Conservation (phyloP, 92 coral and sea anemone genomes). For the Pocillopora grandis region DNA sequence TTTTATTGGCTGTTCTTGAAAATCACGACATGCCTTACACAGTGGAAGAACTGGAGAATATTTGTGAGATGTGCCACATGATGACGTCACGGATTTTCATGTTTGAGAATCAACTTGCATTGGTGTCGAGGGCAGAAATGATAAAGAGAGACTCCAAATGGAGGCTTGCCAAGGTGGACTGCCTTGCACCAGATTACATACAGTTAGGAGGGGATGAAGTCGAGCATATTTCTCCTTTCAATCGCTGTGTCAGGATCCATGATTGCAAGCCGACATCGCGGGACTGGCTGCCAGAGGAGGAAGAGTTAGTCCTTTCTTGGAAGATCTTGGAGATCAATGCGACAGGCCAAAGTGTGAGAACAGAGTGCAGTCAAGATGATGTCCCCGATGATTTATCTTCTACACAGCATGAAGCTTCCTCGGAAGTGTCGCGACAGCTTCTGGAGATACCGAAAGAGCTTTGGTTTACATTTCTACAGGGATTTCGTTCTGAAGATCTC, state of each 20-base stretch:
- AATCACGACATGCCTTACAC: slow-evolving; percentile 63
- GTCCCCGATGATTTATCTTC: slow-evolving; percentile 12
- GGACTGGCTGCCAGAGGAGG: slow-evolving; percentile 55
- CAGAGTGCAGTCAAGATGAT: slow-evolving; percentile 3
- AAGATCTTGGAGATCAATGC: slow-evolving; percentile 45
- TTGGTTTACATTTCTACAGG: slow-evolving; percentile 26
- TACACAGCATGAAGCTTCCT: slow-evolving; percentile 4
- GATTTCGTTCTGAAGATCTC: slow-evolving; percentile 29
- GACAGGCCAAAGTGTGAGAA: neutral
- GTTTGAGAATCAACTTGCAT: slow-evolving; percentile 66
- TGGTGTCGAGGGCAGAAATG: slow-evolving; percentile 55
- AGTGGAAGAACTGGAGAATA: slow-evolving; percentile 66
- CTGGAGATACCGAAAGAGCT: slow-evolving; percentile 28
- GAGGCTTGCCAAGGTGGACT: slow-evolving; percentile 54
- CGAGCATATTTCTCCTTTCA: slow-evolving; percentile 41
- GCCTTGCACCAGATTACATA: slow-evolving; percentile 54
- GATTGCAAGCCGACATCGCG: slow-evolving; percentile 59
- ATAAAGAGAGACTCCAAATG: slow-evolving; percentile 49
- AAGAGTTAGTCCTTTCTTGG: slow-evolving; percentile 59
- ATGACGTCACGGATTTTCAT: slow-evolving; percentile 45
- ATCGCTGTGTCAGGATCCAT: slow-evolving; percentile 53
- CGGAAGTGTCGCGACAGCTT: slow-evolving; percentile 39
- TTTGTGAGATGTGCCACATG: slow-evolving; percentile 57
- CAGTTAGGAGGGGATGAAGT: slow-evolving; percentile 52
- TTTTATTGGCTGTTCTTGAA: slow-evolving; percentile 67